Evolutionary conservation across 2,797 vertebrate species (phyloP).

Genomic region (Leptodactylus fallax): DNA sequence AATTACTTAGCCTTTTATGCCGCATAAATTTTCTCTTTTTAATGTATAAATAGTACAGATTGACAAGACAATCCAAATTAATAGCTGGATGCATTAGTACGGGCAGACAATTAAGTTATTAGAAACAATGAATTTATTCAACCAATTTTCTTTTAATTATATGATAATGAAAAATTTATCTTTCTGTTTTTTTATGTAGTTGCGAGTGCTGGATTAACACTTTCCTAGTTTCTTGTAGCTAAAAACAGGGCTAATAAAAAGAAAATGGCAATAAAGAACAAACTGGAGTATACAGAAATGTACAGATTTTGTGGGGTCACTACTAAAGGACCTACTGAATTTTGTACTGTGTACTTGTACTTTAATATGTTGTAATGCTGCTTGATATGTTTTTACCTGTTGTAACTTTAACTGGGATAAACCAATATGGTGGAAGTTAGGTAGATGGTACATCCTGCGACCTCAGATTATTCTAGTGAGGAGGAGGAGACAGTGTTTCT

Average conservation of each 20-base stretch:
- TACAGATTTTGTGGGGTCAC: no score
- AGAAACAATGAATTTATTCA: slow-evolving; percentile 12
- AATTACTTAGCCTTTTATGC: slow-evolving; percentile 52
- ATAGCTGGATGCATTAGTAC: slow-evolving; percentile 7
- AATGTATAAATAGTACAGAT: slow-evolving; percentile 42
- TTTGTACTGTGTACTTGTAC: no score
- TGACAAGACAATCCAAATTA: slow-evolving; percentile 47
- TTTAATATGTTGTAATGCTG: no score
- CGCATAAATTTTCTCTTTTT: slow-evolving; percentile 35
- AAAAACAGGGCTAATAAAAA: background rate
- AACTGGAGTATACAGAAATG: no score
- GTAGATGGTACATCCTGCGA: no score
- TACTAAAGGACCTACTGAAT: no score
- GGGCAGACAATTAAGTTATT: slow-evolving; percentile 32
- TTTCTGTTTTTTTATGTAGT: background rate
- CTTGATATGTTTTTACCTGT: no score
- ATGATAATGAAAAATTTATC: background rate
- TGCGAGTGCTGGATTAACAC: background rate
- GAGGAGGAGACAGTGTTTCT: no score
- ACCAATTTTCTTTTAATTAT: slow-evolving; percentile 4
- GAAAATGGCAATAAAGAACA: no score
- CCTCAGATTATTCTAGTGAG: no score
- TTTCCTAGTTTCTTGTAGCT: background rate
- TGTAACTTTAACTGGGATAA: no score
- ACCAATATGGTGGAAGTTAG: no score